These are phyloP conservation scores for Pseudococcus longispinus DNA, from an alignment of 2,888 invertebrate genomes.

Conservation along the genomic window DNA sequence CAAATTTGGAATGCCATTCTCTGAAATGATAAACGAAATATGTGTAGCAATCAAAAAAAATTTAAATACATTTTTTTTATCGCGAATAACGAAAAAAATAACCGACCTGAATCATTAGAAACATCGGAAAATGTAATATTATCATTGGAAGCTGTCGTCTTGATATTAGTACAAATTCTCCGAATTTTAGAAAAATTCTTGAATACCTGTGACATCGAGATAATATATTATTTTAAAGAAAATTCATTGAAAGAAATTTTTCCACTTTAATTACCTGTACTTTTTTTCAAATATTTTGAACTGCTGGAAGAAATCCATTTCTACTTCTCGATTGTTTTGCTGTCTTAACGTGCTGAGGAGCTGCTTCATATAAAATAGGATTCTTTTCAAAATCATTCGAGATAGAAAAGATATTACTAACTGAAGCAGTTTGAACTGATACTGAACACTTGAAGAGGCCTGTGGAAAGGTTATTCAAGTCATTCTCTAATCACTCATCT, in stretches of 20 bases:
- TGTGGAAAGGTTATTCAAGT: neutral
- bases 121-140: neutral
- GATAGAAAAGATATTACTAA: neutral
- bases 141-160: neutral
- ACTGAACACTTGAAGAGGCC: neutral
- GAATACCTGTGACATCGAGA: neutral
- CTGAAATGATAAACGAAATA: neutral
- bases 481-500: neutral
- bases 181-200: neutral
- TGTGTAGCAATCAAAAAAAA: too few species aligned
- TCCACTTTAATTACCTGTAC: neutral
- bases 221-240: neutral
- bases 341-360: neutral
- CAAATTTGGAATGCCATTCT: neutral
- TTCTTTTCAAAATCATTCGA: neutral
- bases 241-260: neutral
- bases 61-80: neutral
- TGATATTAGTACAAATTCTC: neutral
- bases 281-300: slow-evolving; percentile 9
- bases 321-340: neutral
- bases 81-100: neutral
- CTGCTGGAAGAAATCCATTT: neutral
- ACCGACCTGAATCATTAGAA: neutral
- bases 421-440: neutral
- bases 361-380: neutral